Evolutionary conservation across 2,888 invertebrate genomes (phyloP), one percentile per base, ranked within the genome.

Genomic region (Drosophila merina): DNA sequence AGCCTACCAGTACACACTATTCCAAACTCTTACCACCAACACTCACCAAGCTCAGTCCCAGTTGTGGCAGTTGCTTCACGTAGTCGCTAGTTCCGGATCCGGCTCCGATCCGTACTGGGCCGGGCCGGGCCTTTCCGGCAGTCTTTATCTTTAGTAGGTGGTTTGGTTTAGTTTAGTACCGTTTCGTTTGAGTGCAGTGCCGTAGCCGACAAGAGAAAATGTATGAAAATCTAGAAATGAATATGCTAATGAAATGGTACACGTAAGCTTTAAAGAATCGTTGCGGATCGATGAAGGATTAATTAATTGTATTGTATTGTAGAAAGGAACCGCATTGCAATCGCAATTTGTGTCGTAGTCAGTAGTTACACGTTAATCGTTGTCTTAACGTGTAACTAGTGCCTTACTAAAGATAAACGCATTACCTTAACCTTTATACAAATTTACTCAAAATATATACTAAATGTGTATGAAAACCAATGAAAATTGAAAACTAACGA

Each of bases 321-420:
- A 73, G 57, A 60, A 51, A 44, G 50, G 52, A 52, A 72, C 36
- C 66, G 68, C 57, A 64, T 70, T 72, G 63, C 63, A 63, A 48
- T 69, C 45, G 72, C 62, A 72, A 72, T 68, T 69, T 82, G 84
- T 62, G 77, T 75, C 74, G 80, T 89, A 90, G 91, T 91, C 91
- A 91, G 91, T 91, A 91, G 91, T 91, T 91, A 87, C 91, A 91
- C 89, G 90, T 89, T 90, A 79, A 86, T 47, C 77, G 77, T 26
- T 38, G 45, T 36, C 44, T 47, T 57, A 86, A 89, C 89, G 91
- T 91, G 91, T 90, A 90, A 89, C 91, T 91, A 91, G 90, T 91
- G 91, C 91, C 91, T 91, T 91, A 90, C 89, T 79, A 89, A 89
- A 85, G 77, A 89, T 86, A 80, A 89, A 90, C 89, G 88, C 86